Conservation (phyloP, 1,140 invertebrate species). For the Meteorus sp. region DNA sequence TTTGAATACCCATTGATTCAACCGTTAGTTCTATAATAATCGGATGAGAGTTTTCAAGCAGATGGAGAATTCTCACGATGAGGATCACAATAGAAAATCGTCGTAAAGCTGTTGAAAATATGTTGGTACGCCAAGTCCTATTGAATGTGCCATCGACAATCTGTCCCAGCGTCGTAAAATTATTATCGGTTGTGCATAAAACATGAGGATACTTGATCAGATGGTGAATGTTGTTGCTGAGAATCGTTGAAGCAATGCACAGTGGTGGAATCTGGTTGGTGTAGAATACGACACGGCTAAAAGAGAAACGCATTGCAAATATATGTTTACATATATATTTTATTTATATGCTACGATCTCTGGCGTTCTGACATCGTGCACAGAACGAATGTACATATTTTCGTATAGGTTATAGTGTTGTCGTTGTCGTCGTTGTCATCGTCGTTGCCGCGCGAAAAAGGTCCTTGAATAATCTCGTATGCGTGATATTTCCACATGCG, state of each 20-base stretch:
- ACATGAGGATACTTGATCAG: constrained; percentile 44
- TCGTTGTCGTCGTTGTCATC: background rate
- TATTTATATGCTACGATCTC: too few relatives aligned
- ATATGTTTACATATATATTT: too few relatives aligned
- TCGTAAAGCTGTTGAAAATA: too few relatives aligned
- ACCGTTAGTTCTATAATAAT: too few relatives aligned
- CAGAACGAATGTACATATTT: too few relatives aligned
- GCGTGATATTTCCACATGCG: constrained; percentile 52
- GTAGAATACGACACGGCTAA: background rate
- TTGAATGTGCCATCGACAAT: constrained; percentile 39
- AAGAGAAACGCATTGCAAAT: too few relatives aligned
- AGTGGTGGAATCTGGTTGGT: constrained; percentile 27
- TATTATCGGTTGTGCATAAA: constrained; percentile 53
- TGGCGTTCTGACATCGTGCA: too few relatives aligned
- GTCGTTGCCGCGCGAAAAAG: too few relatives aligned
- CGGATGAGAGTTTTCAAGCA: too few relatives aligned
- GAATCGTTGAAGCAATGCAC: constrained; percentile 37
- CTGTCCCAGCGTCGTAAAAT: constrained; percentile 49
- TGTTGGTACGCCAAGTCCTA: constrained; percentile 25
- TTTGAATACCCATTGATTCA: too few relatives aligned
- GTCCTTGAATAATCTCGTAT: constrained; percentile 49
- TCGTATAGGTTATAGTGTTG: constrained; percentile 1
- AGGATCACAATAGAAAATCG: too few relatives aligned
- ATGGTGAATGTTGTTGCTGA: constrained; percentile 12
- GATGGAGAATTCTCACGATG: too few relatives aligned